phyloP scores from a whole-genome alignment of 2,888 invertebrate genomes.

The Sisyra nigra region DNA sequence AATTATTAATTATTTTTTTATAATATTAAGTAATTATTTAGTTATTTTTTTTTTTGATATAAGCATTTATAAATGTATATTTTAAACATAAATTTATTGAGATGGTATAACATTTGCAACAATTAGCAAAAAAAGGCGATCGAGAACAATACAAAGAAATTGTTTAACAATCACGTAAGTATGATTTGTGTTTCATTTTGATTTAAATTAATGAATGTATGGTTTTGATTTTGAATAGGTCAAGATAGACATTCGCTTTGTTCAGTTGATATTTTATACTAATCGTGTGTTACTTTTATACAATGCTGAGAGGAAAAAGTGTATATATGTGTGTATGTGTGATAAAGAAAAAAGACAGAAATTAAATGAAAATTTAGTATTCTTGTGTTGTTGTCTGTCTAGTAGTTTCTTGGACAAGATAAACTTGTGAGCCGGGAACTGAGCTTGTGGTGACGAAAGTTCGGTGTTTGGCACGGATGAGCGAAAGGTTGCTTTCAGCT shows the following conservation, averaged over 20 bases:
- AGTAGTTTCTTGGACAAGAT: slow-evolving; percentile 69
- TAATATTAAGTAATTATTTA: slow-evolving; percentile 5
- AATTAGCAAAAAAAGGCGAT: no score
- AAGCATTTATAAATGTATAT: slow-evolving; percentile 2
- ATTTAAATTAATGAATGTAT: no score
- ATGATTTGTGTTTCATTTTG: no score
- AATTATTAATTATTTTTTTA: not conserved
- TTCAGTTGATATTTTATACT: no score
- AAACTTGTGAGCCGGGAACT: slow-evolving; percentile 82
- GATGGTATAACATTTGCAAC: no score
- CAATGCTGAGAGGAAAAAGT: not conserved
- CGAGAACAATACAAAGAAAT: no score
- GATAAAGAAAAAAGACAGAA: not conserved
- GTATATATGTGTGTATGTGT: not conserved
- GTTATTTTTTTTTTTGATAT: not conserved
- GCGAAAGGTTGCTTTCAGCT: slow-evolving; percentile 84
- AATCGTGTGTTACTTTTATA: no score
- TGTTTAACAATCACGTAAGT: no score
- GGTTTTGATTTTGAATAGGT: no score
- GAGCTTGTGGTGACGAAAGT: slow-evolving; percentile 90
- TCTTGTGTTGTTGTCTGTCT: slow-evolving; percentile 5
- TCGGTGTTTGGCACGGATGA: slow-evolving; percentile 97
- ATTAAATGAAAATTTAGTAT: not conserved
- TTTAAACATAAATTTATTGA: not conserved
- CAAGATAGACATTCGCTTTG: no score